A percentile compares a stretch with the other conserved stretches of the same genome.
These are phyloP conservation scores for Albula goreensis DNA, from an alignment of 2,113 vertebrate genomes.

Conservation along the genomic window DNA sequence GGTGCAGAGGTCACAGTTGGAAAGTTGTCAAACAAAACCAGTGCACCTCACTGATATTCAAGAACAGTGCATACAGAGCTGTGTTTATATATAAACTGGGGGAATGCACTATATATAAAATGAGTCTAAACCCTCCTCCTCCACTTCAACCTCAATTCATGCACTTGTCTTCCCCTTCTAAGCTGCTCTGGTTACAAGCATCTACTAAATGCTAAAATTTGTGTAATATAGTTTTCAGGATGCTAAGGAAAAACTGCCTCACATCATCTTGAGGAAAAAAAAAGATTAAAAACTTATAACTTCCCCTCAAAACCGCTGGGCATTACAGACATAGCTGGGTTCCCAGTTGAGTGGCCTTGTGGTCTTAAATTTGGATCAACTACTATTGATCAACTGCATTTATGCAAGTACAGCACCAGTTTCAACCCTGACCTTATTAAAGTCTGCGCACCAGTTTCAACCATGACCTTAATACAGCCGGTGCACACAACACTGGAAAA, in stretches of 20 bases:
- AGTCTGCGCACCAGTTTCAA: neutral
- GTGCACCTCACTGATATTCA: neutral
- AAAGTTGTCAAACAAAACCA: neutral
- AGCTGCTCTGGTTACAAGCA: too few species aligned
- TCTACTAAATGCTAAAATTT: neutral
- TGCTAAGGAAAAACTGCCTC: neutral
- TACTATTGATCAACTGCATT: neutral
- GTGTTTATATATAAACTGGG: neutral
- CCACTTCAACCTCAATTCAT: too few species aligned
- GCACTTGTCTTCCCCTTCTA: too few species aligned
- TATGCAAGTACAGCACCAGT: neutral
- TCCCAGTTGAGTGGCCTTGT: neutral
- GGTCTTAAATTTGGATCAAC: neutral
- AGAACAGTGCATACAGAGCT: neutral
- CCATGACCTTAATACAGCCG: neutral
- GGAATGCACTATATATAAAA: too few species aligned
- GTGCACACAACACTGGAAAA: neutral
- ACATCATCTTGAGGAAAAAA: neutral
- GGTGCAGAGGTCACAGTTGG: neutral
- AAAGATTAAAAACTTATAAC: neutral
- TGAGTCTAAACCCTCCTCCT: too few species aligned
- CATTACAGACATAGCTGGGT: neutral
- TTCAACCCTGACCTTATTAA: neutral
- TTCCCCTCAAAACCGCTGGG: neutral
- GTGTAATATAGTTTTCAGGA: neutral